Evolutionary conservation across 2,113 vertebrate species (phyloP).

Genomic region (Cariama cristata): DNA sequence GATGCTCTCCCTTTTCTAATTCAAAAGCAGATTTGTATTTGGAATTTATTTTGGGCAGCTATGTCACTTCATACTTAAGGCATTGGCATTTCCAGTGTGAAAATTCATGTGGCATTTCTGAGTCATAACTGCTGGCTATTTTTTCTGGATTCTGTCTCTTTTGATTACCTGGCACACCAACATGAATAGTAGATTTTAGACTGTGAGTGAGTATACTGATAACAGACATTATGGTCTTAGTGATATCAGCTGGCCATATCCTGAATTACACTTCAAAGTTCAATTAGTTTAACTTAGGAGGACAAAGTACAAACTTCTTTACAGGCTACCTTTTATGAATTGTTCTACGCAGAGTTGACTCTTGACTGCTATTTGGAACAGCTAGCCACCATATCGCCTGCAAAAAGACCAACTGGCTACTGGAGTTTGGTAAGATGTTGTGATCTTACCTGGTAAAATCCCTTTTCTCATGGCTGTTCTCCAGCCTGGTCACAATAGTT

Average conservation of each 20-base stretch:
- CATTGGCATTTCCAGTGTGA: neutral
- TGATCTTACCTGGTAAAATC: neutral
- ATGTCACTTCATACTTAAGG: neutral
- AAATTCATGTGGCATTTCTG: neutral
- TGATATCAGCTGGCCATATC: neutral
- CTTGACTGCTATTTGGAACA: neutral
- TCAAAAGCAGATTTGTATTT: neutral
- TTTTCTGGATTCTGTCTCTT: neutral
- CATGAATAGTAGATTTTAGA: neutral
- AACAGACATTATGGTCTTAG: neutral
- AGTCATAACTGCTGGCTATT: neutral
- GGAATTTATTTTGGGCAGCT: neutral
- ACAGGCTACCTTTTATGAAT: neutral
- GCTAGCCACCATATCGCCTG: neutral
- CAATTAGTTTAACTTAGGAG: neutral
- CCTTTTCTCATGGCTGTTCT: neutral
- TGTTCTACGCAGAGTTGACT: neutral
- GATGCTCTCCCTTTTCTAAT: neutral
- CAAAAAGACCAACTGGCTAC: neutral
- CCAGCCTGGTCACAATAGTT: neutral
- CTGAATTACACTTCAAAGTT: neutral
- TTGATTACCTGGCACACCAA: neutral
- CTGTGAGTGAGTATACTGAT: neutral
- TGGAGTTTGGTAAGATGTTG: neutral
- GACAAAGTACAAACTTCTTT: neutral